Evolutionary conservation across 2,113 vertebrate genomes (phyloP), one percentile per base, ranked within the genome.

Genomic region (Papio anubis): DNA sequence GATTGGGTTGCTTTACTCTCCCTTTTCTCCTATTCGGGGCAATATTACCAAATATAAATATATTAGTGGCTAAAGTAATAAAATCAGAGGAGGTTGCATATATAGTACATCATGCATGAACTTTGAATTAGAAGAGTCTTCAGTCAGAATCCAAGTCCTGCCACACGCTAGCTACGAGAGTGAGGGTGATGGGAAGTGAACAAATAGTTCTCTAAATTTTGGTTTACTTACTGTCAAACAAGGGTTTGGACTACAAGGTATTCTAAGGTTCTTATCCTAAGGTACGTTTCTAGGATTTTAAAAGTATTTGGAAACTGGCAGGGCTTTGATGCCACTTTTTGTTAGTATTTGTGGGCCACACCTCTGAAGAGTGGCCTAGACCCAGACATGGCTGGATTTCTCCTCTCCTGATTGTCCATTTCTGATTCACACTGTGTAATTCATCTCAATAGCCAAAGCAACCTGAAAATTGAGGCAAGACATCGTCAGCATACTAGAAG

Each of bases 31-130:
- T 85, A 21, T 57, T 82, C 45, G 43, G 82, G 73, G 20, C 35
- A 50, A 12, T 61, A 55, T 80, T 70, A 43, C 8, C 48, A 96
- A 88, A 61, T 93, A 64, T 61, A 83, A 82, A 45, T 90, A 92
- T 45, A 38, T 55, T 70, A 66, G 2, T 72, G 45, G 27, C 43
- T 95, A 52, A 86, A 87, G 81, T 55, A 32, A 81, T 64, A 85
- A 66, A 66, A 59, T 35, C 23, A 45, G 52, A 87, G 55, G 30
- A 93, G 17, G 43, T 6, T 18, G 1, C 18, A 1, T n/a, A 2
- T 91, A 13, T 38, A 59, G 20, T 16, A 9, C 32, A 61, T 88
- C 70, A 73, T 27, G 25, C 45, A 18, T 43, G 48, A 80, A 76
- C 3, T 96, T 87, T 30, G 76, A 64, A 52, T 61, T 59, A 45